Base-by-base conservation (phyloP, 2,113 vertebrate genomes). In the Chlorodrepanis virens region DNA sequence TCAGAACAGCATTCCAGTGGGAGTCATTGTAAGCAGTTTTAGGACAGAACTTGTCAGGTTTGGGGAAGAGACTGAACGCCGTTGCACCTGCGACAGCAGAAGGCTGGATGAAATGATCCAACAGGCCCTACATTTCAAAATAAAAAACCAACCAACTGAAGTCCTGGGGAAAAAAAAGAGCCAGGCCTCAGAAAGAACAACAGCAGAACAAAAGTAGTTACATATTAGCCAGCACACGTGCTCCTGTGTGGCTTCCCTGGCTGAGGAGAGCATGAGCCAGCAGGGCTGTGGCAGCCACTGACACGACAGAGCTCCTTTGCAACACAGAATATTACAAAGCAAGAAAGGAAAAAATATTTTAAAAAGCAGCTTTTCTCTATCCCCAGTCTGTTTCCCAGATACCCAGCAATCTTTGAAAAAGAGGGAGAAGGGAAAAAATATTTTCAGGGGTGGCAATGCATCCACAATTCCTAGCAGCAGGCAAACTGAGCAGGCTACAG, bases 141-240 rank as follows among this genome's bases (percentile, higher is more conserved):
- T 23, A 75, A 57, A 78, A 61, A 22, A 40, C 2, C 18, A 39
- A 4, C n/a, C 14, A 23, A 10, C 22, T 33, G 50, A 59, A 67
- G 18, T 67, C 50, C 45, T 75, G 39, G 14, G 14, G 14, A 12
- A n/a, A 63, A 47, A 47, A 25, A 67, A 57, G 1, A 54, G 42
- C 23, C 21, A 15, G 39, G 12, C 25, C 75, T 57, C 45, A 31
- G 50, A 56, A 59, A 60, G 70, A 76, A 12, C 49, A 93, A 21
- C 39, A 89, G 45, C 59, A 70, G 76, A 81, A 80, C 42, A 53
- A 14, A 74, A 28, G 16, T n/a, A 23, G 92, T 93, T 94, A 95
- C 54, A 88, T 76, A 92, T 95, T 94, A 97, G 76, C 94, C 68
- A 93, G 29, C 59, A 42, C 47, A 59, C 6, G 1, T 47, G 80